These are phyloP conservation scores for Thymelicus acteon DNA, from an alignment of 2,888 invertebrate species.

Conservation along the genomic window DNA sequence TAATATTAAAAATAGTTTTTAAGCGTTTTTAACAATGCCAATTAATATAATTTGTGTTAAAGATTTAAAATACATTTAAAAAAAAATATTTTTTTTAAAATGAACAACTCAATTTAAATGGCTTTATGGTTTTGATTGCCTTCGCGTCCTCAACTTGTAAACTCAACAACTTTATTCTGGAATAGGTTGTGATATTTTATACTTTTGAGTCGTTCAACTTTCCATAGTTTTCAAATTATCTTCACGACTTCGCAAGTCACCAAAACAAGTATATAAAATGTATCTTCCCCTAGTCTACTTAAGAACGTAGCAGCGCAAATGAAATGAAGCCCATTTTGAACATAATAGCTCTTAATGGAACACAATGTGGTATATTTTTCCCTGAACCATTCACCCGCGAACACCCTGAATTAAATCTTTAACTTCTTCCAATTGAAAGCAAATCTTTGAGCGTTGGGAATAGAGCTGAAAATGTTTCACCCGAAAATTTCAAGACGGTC, in stretches of 20 bases:
- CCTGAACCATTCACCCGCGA: conserved; percentile 39
- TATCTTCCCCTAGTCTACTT: conserved; percentile 35
- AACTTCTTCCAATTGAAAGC: conserved; percentile 38
- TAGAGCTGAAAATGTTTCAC: conserved; percentile 50
- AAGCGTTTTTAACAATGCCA: no score
- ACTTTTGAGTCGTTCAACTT: no score
- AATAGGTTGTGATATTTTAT: no score
- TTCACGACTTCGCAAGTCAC: neutral
- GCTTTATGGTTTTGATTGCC: no score
- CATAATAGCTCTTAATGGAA: conserved; percentile 42
- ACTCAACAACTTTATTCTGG: no score
- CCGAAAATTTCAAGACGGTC: conserved; percentile 56
- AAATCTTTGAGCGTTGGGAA: conserved; percentile 41
- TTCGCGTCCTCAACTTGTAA: no score
- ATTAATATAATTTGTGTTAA: no score
- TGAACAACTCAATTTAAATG: no score
- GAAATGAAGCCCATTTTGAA: conserved; percentile 35
- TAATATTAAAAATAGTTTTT: no score
- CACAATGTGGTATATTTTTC: conserved; percentile 45
- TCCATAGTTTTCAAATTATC: no score
- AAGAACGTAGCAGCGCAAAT: conserved; percentile 30
- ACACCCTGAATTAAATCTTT: conserved; percentile 41
- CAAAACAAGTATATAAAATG: conserved; percentile 12
- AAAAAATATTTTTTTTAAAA: no score
- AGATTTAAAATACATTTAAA: no score